Base-by-base conservation (phyloP, 92 coral and sea anemone genomes). In the Heliopora coerulea region DNA sequence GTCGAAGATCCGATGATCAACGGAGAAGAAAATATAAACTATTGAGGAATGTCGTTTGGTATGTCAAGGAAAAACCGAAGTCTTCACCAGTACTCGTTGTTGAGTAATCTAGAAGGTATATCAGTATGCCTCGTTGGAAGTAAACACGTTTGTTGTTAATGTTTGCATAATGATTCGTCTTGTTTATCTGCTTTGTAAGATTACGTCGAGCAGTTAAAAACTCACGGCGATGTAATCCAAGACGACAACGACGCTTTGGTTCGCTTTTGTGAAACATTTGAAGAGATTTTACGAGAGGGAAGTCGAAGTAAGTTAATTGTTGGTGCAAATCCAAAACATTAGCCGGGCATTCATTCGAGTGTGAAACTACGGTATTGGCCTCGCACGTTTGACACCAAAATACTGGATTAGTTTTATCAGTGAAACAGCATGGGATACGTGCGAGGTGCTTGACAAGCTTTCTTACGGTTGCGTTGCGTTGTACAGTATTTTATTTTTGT, bases 101-200 rank as follows among this genome's bases (percentile, higher is more conserved):
- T 70, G 49, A 70, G 77, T 58, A 70, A 70, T 23, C 40, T 70
- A 8, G 77, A 70, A 70, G 77, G 77, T 70, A 54, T 52, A n/a
- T 28, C 46, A 0, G 23, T 3, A 46, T 15, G n/a, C n/a, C 52
- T 6, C 11, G n/a, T 11, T 11, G 42, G 4, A 37, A 4, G 11
- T 37, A 37, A 37, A 37, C 34, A 65, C 15, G 29, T 65, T 65
- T 4, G n/a, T n/a, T n/a, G n/a, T n/a, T n/a, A n/a, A n/a, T n/a
- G n/a, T n/a, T n/a, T n/a, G n/a, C n/a, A n/a, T n/a, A n/a, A n/a
- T n/a, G n/a, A n/a, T 52, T 18, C 6, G 12, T 39, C 29, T 7
- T 65, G 6, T 40, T 65, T n/a, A n/a, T 49, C 13, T 9, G 4
- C 26, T 46, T 63, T 54, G 9, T 25, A 70, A n/a, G 77, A 70